Evolutionary conservation across 2,888 invertebrate species (phyloP), one percentile per base, ranked within the genome.

Genomic region (Dermolepida albohirtum): DNA sequence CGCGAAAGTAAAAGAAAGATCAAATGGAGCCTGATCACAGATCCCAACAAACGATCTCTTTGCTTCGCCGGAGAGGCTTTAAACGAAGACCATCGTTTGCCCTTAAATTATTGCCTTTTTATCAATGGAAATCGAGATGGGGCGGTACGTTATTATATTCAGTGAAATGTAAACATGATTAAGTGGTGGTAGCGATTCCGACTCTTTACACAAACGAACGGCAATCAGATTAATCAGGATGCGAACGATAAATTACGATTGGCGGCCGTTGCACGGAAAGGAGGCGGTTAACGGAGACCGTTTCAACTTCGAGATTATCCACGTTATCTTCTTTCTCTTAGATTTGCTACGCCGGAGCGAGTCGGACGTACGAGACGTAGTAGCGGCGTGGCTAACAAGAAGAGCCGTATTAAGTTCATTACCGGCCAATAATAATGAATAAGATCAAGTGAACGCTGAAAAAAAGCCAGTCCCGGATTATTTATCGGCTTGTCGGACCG

Each of bases 161-260:
- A 70, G 74, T 69, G 57, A 71, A 73, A 72, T 71, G 73, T 74
- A 75, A 73, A 72, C 72, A 73, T 76, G 75, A 76, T 76, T 76
- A 75, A 76, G 72, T 70, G 74, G 73, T 72, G 66, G 70, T 71
- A 67, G 68, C 68, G 44, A 65, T 54, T 62, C 57, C 54, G 57
- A 65, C 44, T 66, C 66, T 62, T 62, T 62, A 50, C 51, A 44
- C 66, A 50, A 59, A 66, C 44, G 51, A 66, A 66, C 50, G 49
- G 66, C 50, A 57, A 66, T 66, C 66, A 40, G 49, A 57, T 66
- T 66, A 66, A 66, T 66, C 54, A 64, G 52, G 66, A 57, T 57
- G 59, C 66, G 41, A 41, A 41, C 66, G 57, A 47, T 65, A 64
- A 68, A 64, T 68, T 55, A 68, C 68, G 59, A 67, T 67, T 51